phyloP scores from a whole-genome alignment of 2,888 invertebrate species.

The Meghimatium bilineatum region DNA sequence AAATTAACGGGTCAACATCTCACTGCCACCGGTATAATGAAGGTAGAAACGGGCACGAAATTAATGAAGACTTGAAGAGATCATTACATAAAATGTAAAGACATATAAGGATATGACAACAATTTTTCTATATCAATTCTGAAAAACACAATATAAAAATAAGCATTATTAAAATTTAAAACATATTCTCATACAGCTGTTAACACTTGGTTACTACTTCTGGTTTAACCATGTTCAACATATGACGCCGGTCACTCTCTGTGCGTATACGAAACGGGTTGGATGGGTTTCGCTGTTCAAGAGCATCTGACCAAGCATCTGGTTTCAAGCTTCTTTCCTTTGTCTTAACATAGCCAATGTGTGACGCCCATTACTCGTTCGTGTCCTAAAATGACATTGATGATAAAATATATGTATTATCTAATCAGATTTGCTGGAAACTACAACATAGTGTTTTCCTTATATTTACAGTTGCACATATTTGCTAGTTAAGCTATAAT shows the following conservation, averaged over 20 bases:
- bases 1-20: too few species aligned
- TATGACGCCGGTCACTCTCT: constrained; percentile 35
- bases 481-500: too few species aligned
- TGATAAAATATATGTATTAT: constrained; percentile 29
- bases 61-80: too few species aligned
- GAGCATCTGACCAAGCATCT: constrained; percentile 26
- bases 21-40: too few species aligned
- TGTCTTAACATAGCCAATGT: constrained; percentile 41
- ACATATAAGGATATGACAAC: too few species aligned
- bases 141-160: too few species aligned
- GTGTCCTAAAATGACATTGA: constrained; percentile 32
- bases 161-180: background rate
- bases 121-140: too few species aligned
- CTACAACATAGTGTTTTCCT: too few species aligned
- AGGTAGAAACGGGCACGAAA: too few species aligned
- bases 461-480: too few species aligned
- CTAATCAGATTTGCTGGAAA: constrained; percentile 26
- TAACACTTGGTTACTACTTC: background rate
- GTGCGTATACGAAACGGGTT: constrained; percentile 34
- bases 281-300: constrained; percentile 39
- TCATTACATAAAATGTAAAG: too few species aligned
- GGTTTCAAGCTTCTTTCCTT: constrained; percentile 35
- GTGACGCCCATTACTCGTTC: constrained; percentile 26
- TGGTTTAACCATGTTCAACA: background rate
- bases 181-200: background rate